phyloP scores from a whole-genome alignment of 1,140 invertebrate genomes.

The Drosophila saltans region DNA sequence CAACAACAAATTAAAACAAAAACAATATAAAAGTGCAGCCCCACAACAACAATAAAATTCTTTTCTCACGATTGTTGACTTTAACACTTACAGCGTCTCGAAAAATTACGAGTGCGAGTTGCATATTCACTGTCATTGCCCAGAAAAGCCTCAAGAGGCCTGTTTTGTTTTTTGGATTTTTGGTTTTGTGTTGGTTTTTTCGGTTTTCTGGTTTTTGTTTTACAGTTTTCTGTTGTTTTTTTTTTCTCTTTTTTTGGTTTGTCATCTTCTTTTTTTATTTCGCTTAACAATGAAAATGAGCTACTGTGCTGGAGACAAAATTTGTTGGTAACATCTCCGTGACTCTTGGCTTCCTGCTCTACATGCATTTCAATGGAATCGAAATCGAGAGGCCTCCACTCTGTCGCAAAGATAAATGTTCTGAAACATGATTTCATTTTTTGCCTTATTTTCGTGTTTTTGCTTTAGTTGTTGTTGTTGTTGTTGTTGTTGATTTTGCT shows the following conservation, averaged over 20 bases:
- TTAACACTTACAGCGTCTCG: constrained; percentile 73
- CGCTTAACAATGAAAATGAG: constrained; percentile 63
- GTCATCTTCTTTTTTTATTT: neutral
- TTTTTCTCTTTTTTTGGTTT: neutral
- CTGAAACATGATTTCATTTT: constrained; percentile 26
- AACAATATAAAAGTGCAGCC: constrained; percentile 57
- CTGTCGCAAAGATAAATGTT: constrained; percentile 63
- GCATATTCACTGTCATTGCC: constrained; percentile 59
- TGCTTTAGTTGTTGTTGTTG: no score
- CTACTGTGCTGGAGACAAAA: constrained; percentile 65
- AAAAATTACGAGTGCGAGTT: constrained; percentile 50
- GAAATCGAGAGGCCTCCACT: constrained; percentile 40
- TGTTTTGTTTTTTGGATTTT: neutral
- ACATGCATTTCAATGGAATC: constrained; percentile 69
- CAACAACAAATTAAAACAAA: constrained; percentile 24
- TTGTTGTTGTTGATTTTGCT: constrained; percentile 56
- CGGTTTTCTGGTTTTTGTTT: neutral
- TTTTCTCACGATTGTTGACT: constrained; percentile 82
- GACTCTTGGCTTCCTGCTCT: constrained; percentile 40
- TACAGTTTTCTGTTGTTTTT: neutral
- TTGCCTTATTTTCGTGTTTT: no score
- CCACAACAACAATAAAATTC: constrained; percentile 77
- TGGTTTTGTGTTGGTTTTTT: neutral
- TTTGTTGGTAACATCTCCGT: constrained; percentile 47
- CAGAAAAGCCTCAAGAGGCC: constrained; percentile 26